A percentile compares a stretch with the other conserved stretches of the same genome.
These are phyloP conservation scores for Amphiura filiformis DNA, from an alignment of 35 echinoderm and acorn worm genomes.

Conservation along the genomic window DNA sequence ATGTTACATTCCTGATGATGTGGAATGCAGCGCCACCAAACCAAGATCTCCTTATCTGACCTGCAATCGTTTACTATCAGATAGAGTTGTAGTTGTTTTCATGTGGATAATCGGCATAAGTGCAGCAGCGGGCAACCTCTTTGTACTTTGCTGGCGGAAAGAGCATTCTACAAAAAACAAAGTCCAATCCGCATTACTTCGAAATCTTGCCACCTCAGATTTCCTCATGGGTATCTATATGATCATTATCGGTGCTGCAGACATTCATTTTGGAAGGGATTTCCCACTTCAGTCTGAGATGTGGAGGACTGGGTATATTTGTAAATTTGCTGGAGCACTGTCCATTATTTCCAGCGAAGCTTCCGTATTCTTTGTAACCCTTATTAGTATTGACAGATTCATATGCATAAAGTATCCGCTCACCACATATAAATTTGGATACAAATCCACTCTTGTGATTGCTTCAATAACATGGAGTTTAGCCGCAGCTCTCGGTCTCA, in stretches of 20 bases:
- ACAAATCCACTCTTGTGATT: slow-evolving; percentile 20
- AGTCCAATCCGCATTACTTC: slow-evolving; percentile 31
- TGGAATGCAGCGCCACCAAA: background rate
- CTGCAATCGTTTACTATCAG: slow-evolving; percentile 48
- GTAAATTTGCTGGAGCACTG: too few species aligned
- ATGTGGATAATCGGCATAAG: slow-evolving; percentile 56
- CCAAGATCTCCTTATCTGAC: slow-evolving; percentile 28
- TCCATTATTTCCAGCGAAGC: too few species aligned
- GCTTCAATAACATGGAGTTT: slow-evolving; percentile 24
- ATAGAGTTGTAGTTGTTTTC: slow-evolving; percentile 26
- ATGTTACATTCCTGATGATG: background rate
- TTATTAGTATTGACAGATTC: too few species aligned
- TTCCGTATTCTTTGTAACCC: too few species aligned
- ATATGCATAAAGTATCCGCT: too few species aligned
- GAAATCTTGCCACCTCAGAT: slow-evolving; percentile 47
- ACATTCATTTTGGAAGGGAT: slow-evolving; percentile 32
- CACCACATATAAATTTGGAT: slow-evolving; percentile 32
- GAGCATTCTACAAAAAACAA: slow-evolving; percentile 15
- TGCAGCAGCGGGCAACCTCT: slow-evolving; percentile 55
- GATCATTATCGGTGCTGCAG: slow-evolving; percentile 43
- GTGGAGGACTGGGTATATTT: too few species aligned
- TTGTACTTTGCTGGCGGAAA: slow-evolving; percentile 53
- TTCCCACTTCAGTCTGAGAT: slow-evolving; percentile 45
- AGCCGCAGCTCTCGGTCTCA: slow-evolving; percentile 16
- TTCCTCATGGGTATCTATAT: slow-evolving; percentile 73